Base-by-base conservation (phyloP, 2,113 vertebrate genomes). In the Manacus vitellinus region DNA sequence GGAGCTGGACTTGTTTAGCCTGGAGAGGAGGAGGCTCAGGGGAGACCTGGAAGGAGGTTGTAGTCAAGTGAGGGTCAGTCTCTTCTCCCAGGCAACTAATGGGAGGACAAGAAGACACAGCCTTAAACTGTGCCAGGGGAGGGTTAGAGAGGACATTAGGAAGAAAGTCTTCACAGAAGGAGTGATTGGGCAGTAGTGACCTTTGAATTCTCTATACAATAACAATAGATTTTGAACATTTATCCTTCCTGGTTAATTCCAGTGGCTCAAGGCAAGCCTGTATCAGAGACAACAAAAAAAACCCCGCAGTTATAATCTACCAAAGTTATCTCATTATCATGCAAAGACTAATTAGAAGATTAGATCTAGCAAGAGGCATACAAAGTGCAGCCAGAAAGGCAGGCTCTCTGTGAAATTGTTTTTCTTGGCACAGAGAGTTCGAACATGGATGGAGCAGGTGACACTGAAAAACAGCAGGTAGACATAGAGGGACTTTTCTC, bases 331-430 rank as follows among this genome's bases (percentile, higher is more conserved):
- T 93, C 25, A 81, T 82, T 93, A 61, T 81, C 77, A 91, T 86
- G 72, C 63, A 88, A 33, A 91, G 27, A 20, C 39, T 95, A 92
- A 95, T 94, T 76, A 95, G 66, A 80, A 94, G n/a, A 92, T 95
- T 70, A 94, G 31, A 46, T 87, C 68, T 83, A 75, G 52, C 7
- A 79, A 92, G 89, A 92, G 20, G 17, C 54, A 78, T 74, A 83
- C 23, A 79, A 84, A 10, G 41, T 55, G 39, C 31, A 58, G 9
- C 24, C 27, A 85, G 25, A 75, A 96, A 88, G n/a, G 55, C 46
- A 51, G 72, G 7, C 33, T 80, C 77, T 46, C 19, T 76, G 33
- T 88, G 81, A 86, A 90, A 92, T 67, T 87, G 43, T 15, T 89
- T 93, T 90, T 85, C 68, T 78, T 63, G 54, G 52, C 54, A 67